Conservation (phyloP, 2,888 invertebrate genomes). For the Brassicogethes aeneus region DNA sequence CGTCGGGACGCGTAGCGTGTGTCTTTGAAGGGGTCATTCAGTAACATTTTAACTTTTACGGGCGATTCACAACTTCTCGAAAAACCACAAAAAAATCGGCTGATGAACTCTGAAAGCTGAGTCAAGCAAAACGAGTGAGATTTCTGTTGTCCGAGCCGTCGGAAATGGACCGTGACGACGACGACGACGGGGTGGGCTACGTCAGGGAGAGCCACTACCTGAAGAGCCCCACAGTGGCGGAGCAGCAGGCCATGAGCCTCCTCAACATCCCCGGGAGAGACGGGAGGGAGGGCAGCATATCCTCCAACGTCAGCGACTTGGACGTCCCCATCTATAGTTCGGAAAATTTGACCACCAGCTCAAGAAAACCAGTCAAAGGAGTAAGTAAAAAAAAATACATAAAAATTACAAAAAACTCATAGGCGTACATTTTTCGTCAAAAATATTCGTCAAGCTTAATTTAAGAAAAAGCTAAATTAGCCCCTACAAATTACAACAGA, state of each 20-base stretch:
- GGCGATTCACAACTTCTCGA: neutral
- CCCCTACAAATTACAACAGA: no score
- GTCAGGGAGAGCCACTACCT: constrained; percentile 48
- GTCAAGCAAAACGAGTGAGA: constrained; percentile 16
- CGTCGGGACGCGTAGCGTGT: constrained; percentile 24
- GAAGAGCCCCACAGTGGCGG: constrained; percentile 38
- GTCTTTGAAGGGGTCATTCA: constrained; percentile 28
- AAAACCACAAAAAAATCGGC: constrained; percentile 1
- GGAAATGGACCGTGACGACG: constrained; percentile 35
- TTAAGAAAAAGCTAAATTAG: no score
- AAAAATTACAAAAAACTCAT: no score
- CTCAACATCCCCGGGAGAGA: constrained; percentile 40
- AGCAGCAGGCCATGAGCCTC: constrained; percentile 35
- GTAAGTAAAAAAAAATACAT: no score
- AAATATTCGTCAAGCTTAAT: no score
- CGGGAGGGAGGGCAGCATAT: constrained; percentile 42
- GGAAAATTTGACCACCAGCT: constrained; percentile 31
- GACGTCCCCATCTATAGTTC: constrained; percentile 48
- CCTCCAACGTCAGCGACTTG: constrained; percentile 47
- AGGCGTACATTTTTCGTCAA: no score
- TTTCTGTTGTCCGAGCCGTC: constrained; percentile 22
- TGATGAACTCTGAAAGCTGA: constrained; percentile 8
- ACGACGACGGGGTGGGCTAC: constrained; percentile 45
- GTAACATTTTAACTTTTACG: constrained; percentile 17
- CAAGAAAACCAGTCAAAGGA: constrained; percentile 22